A percentile compares a stretch with the other conserved stretches of the same genome.
Conservation (phyloP, 2,888 invertebrate species). For the Leuctra nigra region DNA sequence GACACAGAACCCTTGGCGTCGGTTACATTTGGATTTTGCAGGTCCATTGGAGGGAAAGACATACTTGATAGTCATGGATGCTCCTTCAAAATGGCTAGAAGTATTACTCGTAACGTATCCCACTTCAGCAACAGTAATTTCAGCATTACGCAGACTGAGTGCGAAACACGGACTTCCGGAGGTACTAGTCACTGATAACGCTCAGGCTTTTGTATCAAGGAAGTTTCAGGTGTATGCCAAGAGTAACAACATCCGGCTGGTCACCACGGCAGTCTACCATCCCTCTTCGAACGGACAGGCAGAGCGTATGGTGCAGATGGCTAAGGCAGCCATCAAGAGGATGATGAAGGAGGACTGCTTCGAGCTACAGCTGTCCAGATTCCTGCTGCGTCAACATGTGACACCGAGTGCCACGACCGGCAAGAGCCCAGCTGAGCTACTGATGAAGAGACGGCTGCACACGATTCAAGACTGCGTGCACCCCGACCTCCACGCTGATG, state of each 20-base stretch:
- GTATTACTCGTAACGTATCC: constrained; percentile 23
- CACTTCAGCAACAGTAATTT: constrained; percentile 22
- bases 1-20: constrained; percentile 27
- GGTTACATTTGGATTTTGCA: constrained; percentile 25
- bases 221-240: constrained; percentile 31
- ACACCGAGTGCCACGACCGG: too few species aligned
- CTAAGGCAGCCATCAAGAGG: constrained; percentile 24
- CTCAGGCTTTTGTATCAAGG: constrained; percentile 30
- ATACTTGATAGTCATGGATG: constrained; percentile 31
- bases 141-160: constrained; percentile 25
- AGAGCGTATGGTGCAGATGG: constrained; percentile 31
- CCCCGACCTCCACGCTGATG: too few species aligned
- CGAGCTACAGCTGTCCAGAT: constrained; percentile 21
- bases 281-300: too few species aligned
- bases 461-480: too few species aligned
- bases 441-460: too few species aligned
- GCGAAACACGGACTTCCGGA: constrained; percentile 12
- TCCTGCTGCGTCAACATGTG: too few species aligned
- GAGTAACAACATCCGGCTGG: constrained; percentile 27
- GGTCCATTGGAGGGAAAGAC: too few species aligned
- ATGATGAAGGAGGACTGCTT: constrained; percentile 7
- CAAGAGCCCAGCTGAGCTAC: too few species aligned
- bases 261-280: too few species aligned
- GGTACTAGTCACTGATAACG: constrained; percentile 31
- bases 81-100: constrained; percentile 30